A percentile compares a stretch with the other conserved stretches of the same genome.
These are phyloP conservation scores for Loriculus beryllinus DNA, from an alignment of 2,797 vertebrate genomes.

Conservation along the genomic window DNA sequence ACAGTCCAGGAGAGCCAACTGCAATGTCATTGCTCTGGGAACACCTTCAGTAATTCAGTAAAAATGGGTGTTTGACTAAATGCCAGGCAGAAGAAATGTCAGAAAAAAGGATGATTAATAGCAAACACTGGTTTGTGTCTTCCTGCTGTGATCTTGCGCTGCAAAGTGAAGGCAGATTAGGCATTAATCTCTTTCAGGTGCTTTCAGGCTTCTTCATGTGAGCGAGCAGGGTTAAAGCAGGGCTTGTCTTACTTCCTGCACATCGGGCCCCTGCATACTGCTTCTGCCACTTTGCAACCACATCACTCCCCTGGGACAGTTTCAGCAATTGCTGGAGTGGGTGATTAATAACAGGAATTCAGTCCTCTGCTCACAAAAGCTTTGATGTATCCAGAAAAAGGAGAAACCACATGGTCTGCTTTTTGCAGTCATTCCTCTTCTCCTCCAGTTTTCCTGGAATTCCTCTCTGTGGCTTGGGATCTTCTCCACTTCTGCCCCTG, in stretches of 20 bases:
- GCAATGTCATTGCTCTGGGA: neutral
- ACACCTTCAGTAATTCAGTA: neutral
- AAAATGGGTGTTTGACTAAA: neutral
- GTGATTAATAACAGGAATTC: neutral
- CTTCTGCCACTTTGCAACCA: neutral
- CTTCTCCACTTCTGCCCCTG: neutral
- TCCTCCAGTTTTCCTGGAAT: neutral
- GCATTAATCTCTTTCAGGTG: constrained; percentile 27
- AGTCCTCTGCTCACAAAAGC: neutral
- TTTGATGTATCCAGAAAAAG: neutral
- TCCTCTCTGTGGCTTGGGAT: neutral
- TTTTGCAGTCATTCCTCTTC: neutral
- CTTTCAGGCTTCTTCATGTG: neutral
- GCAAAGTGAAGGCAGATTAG: constrained; percentile 6
- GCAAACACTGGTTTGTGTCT: neutral
- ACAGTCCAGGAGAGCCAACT: neutral
- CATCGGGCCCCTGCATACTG: accelerated
- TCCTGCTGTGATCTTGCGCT: neutral
- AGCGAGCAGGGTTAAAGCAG: neutral
- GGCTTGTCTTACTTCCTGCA: neutral
- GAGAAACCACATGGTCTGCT: neutral
- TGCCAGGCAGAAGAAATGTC: neutral
- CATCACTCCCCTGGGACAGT: neutral
- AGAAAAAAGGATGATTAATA: neutral
- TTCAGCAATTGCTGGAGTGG: neutral